phyloP scores from a whole-genome alignment of 2,797 vertebrate genomes.

The Peromyscus aztecus region DNA sequence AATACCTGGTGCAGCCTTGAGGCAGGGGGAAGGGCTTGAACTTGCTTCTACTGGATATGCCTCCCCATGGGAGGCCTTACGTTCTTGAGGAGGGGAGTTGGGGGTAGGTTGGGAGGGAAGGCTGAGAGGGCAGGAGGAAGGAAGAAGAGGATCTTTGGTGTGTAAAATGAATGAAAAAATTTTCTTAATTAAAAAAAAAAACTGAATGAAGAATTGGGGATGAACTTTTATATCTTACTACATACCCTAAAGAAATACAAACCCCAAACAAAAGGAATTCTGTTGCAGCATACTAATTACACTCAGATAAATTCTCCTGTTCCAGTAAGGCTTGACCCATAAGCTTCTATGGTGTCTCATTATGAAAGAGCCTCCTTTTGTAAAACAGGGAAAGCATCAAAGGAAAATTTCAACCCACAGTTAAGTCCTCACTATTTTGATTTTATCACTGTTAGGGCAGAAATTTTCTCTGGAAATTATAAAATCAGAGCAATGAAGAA shows the following conservation, averaged over 20 bases:
- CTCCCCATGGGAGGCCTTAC: too few relatives aligned
- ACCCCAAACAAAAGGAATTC: background rate
- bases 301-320: background rate
- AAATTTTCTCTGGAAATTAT: constrained; percentile 10
- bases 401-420: background rate
- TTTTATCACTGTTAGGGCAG: background rate
- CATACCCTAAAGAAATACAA: background rate
- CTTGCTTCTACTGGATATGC: too few relatives aligned
- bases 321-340: background rate
- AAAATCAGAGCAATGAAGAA: background rate
- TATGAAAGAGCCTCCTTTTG: background rate
- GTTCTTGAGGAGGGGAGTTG: too few relatives aligned
- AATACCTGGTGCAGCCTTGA: too few relatives aligned
- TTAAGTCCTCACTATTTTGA: background rate
- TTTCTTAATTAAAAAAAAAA: too few relatives aligned
- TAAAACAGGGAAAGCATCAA: background rate
- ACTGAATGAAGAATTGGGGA: background rate
- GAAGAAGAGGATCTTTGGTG: too few relatives aligned
- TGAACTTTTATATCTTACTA: background rate
- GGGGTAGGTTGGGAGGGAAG: too few relatives aligned
- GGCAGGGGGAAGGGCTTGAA: too few relatives aligned
- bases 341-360: background rate
- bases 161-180: too few relatives aligned
- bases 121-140: too few relatives aligned
- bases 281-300: background rate